phyloP scores from a whole-genome alignment of 2,888 invertebrate genomes.

The Agriopis marginaria region DNA sequence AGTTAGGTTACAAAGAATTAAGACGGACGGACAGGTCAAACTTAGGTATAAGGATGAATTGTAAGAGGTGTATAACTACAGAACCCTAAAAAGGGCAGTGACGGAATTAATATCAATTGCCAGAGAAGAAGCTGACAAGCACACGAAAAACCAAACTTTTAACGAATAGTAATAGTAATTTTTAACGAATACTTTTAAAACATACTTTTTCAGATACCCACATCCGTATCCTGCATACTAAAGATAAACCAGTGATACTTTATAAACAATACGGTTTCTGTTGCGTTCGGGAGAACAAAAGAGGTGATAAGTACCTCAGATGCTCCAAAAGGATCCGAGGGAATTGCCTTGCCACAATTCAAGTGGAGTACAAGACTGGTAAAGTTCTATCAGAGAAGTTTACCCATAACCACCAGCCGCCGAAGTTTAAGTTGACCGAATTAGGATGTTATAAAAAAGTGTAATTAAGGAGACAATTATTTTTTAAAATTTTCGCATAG shows the following conservation, averaged over 20 bases:
- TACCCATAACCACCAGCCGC: slow-evolving; percentile 48
- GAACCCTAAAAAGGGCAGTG: too few relatives aligned
- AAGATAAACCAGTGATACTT: slow-evolving; percentile 29
- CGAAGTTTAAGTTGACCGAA: slow-evolving; percentile 12
- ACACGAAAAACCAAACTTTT: neutral
- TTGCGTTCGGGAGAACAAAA: slow-evolving; percentile 38
- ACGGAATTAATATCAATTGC: too few relatives aligned
- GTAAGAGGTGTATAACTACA: too few relatives aligned
- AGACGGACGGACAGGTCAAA: too few relatives aligned
- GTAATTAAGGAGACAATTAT: neutral
- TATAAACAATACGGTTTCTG: slow-evolving; percentile 48
- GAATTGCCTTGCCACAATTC: slow-evolving; percentile 50
- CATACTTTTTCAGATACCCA: slow-evolving; percentile 25
- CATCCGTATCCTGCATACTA: slow-evolving; percentile 25
- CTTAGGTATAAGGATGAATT: too few relatives aligned
- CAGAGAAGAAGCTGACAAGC: too few relatives aligned
- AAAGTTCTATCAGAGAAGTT: slow-evolving; percentile 29
- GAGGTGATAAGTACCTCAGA: slow-evolving; percentile 47
- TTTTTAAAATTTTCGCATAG: too few relatives aligned
- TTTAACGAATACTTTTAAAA: neutral
- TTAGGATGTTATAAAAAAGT: neutral
- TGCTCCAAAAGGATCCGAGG: slow-evolving; percentile 54
- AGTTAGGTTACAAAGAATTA: too few relatives aligned
- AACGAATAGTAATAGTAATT: neutral
- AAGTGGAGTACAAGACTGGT: slow-evolving; percentile 38